These are phyloP conservation scores for Climacteris rufus DNA, from an alignment of 2,113 vertebrate genomes.

Conservation along the genomic window DNA sequence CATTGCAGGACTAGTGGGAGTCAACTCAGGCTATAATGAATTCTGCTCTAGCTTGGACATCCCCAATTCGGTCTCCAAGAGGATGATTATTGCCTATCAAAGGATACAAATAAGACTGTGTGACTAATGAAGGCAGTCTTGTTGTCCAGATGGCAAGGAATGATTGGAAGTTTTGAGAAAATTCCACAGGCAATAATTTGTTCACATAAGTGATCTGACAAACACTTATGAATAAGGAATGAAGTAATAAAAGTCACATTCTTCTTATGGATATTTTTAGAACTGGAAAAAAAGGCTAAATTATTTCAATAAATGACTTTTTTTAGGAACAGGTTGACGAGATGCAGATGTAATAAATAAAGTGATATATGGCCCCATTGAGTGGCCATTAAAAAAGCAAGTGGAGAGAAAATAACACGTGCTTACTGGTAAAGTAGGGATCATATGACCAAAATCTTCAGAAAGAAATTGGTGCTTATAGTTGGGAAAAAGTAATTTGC, in stretches of 20 bases:
- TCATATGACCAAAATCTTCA: background rate
- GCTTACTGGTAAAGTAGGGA: background rate
- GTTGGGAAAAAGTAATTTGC: background rate
- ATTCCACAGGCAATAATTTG: constrained; percentile 31
- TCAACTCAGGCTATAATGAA: background rate
- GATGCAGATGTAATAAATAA: background rate
- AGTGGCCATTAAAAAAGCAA: background rate
- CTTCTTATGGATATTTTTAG: background rate
- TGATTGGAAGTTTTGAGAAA: constrained; percentile 18
- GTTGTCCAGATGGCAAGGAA: constrained; percentile 17
- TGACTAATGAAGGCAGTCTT: constrained; percentile 16
- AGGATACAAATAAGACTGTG: background rate
- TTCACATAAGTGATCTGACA: constrained; percentile 26
- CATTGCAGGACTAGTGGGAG: background rate
- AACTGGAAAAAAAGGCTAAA: background rate
- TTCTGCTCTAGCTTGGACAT: background rate
- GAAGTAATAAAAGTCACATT: constrained; percentile 35
- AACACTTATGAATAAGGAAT: constrained; percentile 49
- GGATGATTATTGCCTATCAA: background rate
- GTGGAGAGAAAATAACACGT: background rate
- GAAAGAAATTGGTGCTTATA: background rate
- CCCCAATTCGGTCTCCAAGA: background rate
- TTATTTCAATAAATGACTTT: background rate
- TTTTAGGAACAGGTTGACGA: background rate
- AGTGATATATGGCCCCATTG: background rate